Conservation (phyloP, 2,113 vertebrate species). For the Suricata suricatta region DNA sequence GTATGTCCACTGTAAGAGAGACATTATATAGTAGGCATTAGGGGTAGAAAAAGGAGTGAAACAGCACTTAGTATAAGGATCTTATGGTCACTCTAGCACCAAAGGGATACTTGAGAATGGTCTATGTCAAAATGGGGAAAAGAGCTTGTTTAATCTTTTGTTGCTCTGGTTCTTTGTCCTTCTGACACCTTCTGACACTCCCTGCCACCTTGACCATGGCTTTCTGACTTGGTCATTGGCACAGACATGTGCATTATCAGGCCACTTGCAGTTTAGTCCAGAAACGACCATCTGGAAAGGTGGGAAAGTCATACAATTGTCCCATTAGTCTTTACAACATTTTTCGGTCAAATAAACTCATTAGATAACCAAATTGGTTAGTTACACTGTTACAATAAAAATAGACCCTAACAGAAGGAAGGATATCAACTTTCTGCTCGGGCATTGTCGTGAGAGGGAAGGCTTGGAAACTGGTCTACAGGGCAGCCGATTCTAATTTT, state of each 20-base stretch:
- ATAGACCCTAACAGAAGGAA: neutral
- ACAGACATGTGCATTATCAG: neutral
- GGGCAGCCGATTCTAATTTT: neutral
- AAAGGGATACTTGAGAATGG: neutral
- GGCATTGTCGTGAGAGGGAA: neutral
- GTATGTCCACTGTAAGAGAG: neutral
- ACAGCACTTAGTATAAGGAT: neutral
- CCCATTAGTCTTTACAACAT: neutral
- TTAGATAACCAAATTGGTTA: neutral
- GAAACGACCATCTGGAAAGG: neutral
- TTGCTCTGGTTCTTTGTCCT: neutral
- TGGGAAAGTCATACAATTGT: neutral
- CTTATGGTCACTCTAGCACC: neutral
- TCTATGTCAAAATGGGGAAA: neutral
- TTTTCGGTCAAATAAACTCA: neutral
- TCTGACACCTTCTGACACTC: neutral
- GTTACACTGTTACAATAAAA: neutral
- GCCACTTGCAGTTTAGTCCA: neutral
- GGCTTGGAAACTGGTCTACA: neutral
- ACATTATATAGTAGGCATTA: neutral
- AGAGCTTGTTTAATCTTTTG: neutral
- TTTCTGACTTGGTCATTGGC: neutral
- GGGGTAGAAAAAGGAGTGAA: neutral
- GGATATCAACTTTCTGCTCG: neutral
- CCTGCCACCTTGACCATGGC: fast-evolving